These are phyloP conservation scores for Piprites chloris DNA, from an alignment of 2,113 vertebrate genomes.

Conservation along the genomic window DNA sequence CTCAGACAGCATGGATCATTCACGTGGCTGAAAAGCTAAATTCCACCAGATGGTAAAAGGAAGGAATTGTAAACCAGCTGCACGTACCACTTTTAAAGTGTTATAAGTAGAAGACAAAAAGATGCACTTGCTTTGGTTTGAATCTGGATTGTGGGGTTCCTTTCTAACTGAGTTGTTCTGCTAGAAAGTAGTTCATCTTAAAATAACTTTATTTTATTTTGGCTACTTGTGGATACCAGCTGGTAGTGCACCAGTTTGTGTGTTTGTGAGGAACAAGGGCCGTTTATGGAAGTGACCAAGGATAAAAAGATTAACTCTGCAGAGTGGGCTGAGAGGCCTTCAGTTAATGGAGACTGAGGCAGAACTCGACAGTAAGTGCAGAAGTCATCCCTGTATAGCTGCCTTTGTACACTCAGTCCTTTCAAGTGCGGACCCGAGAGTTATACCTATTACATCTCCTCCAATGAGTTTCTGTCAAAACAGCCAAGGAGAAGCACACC, in stretches of 20 bases:
- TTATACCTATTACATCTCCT: background rate
- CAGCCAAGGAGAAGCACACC: background rate
- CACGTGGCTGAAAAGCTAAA: background rate
- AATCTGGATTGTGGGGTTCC: background rate
- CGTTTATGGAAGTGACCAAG: background rate
- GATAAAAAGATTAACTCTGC: background rate
- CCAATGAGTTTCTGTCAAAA: background rate
- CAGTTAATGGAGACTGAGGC: background rate
- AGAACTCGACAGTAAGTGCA: background rate
- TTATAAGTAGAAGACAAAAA: background rate
- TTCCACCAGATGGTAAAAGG: background rate
- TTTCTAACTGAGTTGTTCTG: background rate
- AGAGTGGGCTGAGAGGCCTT: background rate
- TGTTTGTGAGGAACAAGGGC: background rate
- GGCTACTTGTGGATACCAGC: background rate
- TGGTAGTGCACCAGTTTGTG: background rate
- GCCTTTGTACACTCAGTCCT: background rate
- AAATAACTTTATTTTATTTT: background rate
- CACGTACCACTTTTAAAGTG: background rate
- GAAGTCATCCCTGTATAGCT: background rate
- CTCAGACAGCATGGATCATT: fast-evolving
- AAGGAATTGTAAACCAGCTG: background rate
- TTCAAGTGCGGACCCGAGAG: background rate
- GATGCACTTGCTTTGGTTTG: background rate
- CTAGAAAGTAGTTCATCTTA: background rate